Evolutionary conservation across 2,888 invertebrate species (phyloP).

Genomic region (Eurytoma californica): DNA sequence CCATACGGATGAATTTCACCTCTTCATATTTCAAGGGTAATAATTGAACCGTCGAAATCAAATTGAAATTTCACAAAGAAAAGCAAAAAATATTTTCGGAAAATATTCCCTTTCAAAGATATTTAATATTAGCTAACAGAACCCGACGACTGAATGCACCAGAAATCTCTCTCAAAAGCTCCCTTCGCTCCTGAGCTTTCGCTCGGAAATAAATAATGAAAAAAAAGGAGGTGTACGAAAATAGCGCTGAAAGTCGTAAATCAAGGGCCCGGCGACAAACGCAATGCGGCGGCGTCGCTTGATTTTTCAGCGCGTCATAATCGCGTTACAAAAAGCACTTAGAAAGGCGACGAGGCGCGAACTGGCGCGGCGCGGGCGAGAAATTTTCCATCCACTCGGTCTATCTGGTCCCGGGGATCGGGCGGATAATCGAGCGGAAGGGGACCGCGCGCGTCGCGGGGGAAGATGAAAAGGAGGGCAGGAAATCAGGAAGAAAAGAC

Average conservation of each 20-base stretch:
- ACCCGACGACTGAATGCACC: no score
- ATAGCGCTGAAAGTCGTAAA: neutral
- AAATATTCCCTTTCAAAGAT: no score
- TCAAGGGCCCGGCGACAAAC: constrained; percentile 8
- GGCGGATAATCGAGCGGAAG: constrained; percentile 54
- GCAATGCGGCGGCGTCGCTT: neutral
- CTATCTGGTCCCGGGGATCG: neutral
- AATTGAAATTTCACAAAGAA: no score
- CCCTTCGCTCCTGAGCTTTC: no score
- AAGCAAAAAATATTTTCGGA: no score
- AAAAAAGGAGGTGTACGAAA: no score
- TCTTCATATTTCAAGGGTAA: no score
- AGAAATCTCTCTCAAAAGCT: no score
- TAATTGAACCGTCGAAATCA: no score
- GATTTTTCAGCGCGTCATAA: constrained; percentile 1
- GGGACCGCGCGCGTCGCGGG: neutral
- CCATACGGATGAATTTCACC: no score
- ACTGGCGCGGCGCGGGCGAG: neutral
- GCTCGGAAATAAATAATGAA: no score
- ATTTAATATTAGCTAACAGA: no score
- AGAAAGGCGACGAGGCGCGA: constrained; percentile 22
- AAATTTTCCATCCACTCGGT: constrained; percentile 46
- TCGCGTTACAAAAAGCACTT: constrained; percentile 34
- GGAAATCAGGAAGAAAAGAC: constrained; percentile 44
- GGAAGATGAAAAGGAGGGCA: constrained; percentile 27